Evolutionary conservation across 2,113 vertebrate species (phyloP), one percentile per base, ranked within the genome.

Genomic region (Mustelus asterias): DNA sequence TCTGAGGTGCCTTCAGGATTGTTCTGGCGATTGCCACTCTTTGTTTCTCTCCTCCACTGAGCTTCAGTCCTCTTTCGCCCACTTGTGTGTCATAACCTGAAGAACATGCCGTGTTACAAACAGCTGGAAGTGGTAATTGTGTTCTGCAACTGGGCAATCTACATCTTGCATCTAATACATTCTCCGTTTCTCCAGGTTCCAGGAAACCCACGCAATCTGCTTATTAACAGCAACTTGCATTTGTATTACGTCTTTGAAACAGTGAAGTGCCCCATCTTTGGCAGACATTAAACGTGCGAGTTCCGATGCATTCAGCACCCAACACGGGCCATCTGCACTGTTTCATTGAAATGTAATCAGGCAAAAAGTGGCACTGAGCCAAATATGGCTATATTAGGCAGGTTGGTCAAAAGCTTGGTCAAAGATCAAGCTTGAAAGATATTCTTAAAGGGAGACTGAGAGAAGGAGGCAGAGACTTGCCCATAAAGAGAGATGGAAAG

Each of bases 41-140:
- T 96, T 99, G 99, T 97, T 99, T 99, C 97, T 99, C 99, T 11
- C 99, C 99, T 2, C 99, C 99, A 0, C 99, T 99, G 96, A 99
- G 97, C 98, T 99, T 99, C 97, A 99, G 98, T 0, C 99, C 99
- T 63, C 99, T 97, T 96, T 99, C 99, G 0, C 99, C 99, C 3
- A 99, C 99, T 96, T 98, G 98, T 0, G 98, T 99, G 26, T 98
- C 97, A n/a, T 99, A 99, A 72, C 98, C 99, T 99, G 97, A 88
- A 60, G 37, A 44, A 95, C 44, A 83, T 22, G 80, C 7, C 16
- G 93, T 6, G 5, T 14, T 41, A 97, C 10, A 96, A 76, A 18
- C 69, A 65, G 26, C 8, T 41, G 41, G 0, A 2, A 48, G 9
- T 4, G n/a, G 69, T 16, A 20, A 11, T 3, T 10, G 18, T 2